Evolutionary conservation across 2,888 invertebrate species (phyloP).

Genomic region (Chirona hameri): DNA sequence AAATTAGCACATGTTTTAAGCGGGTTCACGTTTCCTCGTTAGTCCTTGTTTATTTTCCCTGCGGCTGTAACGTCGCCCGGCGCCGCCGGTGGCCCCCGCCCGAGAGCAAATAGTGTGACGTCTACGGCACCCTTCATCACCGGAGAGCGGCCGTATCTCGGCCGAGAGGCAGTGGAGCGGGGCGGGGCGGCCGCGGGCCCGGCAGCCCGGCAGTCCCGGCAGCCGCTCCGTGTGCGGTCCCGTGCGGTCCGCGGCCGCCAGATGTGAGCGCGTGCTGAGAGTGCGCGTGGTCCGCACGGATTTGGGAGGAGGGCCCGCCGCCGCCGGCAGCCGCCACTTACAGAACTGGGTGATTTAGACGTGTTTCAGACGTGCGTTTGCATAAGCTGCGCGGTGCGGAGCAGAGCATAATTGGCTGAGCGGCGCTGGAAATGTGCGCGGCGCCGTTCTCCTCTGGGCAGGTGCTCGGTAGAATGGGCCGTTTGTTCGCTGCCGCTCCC

Average conservation of each 20-base stretch:
- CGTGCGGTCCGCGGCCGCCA: not conserved
- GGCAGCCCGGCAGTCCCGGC: not conserved
- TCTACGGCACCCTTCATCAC: not conserved
- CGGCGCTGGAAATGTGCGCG: not conserved
- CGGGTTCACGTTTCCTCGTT: slow-evolving; percentile 12
- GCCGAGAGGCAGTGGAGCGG: not conserved
- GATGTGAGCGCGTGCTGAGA: not conserved
- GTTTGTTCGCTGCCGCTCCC: not conserved
- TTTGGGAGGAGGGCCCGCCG: not conserved
- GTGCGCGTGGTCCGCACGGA: not conserved
- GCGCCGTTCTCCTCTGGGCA: not conserved
- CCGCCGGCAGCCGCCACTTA: not conserved
- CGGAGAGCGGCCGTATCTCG: not conserved
- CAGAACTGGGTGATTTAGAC: not conserved
- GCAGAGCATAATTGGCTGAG: not conserved
- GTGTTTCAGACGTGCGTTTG: not conserved
- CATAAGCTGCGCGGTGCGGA: not conserved
- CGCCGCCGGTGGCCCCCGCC: not conserved
- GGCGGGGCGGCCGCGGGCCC: not conserved
- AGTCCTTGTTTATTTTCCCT: slow-evolving; percentile 1
- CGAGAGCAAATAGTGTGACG: slow-evolving; percentile 4
- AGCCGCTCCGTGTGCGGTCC: not conserved
- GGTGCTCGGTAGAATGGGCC: not conserved
- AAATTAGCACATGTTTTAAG: slow-evolving; percentile 22
- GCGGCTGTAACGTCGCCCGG: not conserved